phyloP scores from a whole-genome alignment of 2,113 vertebrate species.

The Urocolius indicus region DNA sequence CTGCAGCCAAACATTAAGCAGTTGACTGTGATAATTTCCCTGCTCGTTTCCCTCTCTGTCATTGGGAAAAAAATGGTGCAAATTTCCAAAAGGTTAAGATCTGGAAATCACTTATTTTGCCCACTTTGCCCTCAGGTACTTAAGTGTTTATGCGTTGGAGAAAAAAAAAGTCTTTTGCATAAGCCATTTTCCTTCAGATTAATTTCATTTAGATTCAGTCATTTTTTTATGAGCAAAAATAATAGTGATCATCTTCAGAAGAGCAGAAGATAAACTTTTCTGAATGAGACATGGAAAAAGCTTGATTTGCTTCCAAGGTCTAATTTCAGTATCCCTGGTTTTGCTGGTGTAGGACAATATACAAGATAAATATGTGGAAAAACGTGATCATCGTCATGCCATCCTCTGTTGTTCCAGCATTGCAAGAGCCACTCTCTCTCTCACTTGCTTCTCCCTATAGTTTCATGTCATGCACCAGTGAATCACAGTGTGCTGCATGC shows the following conservation, averaged over 20 bases:
- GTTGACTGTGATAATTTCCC: not conserved
- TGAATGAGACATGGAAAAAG: not conserved
- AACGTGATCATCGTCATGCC: accelerated
- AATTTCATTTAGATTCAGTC: not conserved
- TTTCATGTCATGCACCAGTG: not conserved
- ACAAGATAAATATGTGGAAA: not conserved
- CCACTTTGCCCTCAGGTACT: not conserved
- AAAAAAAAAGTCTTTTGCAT: not conserved
- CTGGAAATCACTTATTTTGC: not conserved
- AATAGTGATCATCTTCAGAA: not conserved
- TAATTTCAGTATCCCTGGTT: not conserved
- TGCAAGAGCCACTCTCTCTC: not conserved
- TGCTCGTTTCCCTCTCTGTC: not conserved
- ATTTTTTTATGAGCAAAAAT: not conserved
- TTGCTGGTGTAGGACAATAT: not conserved
- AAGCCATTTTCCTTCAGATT: not conserved
- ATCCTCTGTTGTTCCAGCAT: accelerated
- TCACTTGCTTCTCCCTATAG: not conserved
- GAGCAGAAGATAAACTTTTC: not conserved
- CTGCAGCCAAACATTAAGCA: not conserved
- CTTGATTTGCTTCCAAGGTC: not conserved
- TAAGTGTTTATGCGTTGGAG: not conserved
- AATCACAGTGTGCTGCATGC: not conserved
- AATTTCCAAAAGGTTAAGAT: not conserved
- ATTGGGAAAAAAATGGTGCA: not conserved